Percentiles rank a stretch among this genome's conserved stretches.
Conservation (phyloP, 2,797 vertebrate species). For the Ispidina lecontei region DNA sequence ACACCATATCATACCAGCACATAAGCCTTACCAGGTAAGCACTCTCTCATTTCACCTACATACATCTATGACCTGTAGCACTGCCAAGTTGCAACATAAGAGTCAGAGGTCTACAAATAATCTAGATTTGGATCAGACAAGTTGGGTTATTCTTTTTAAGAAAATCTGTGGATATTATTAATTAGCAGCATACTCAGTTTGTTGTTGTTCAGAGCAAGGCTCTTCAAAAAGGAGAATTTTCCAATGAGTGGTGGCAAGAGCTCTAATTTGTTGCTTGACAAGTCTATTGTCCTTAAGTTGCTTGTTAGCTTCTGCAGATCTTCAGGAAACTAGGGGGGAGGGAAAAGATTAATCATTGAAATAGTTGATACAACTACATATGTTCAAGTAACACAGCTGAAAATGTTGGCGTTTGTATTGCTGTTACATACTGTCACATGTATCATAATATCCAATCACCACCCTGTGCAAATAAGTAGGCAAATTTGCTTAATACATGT, state of each 20-base stretch:
- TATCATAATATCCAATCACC: neutral
- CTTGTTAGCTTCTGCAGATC: conserved; percentile 90
- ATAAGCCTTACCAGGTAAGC: neutral
- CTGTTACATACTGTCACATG: neutral
- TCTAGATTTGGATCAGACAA: neutral
- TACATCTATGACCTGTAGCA: neutral
- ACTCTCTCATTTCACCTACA: neutral
- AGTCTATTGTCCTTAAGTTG: conserved; percentile 92
- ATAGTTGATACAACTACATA: neutral
- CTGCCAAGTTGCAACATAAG: neutral
- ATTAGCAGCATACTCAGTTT: conserved; percentile 85
- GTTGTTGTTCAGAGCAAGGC: conserved; percentile 90
- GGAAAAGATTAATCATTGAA: conserved; percentile 19
- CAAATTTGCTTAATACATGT: neutral
- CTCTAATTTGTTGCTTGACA: conserved; percentile 94
- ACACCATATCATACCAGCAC: neutral
- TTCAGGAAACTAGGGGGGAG: conserved; percentile 87
- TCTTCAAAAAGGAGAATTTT: conserved; percentile 90
- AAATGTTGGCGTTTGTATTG: neutral
- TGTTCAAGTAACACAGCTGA: neutral
- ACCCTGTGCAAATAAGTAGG: neutral
- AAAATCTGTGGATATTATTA: neutral
- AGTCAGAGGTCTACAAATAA: neutral
- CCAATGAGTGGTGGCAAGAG: conserved; percentile 87
- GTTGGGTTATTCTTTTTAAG: neutral